Evolutionary conservation across 1,140 invertebrate species (phyloP).

Genomic region (Triops longicaudatus): DNA sequence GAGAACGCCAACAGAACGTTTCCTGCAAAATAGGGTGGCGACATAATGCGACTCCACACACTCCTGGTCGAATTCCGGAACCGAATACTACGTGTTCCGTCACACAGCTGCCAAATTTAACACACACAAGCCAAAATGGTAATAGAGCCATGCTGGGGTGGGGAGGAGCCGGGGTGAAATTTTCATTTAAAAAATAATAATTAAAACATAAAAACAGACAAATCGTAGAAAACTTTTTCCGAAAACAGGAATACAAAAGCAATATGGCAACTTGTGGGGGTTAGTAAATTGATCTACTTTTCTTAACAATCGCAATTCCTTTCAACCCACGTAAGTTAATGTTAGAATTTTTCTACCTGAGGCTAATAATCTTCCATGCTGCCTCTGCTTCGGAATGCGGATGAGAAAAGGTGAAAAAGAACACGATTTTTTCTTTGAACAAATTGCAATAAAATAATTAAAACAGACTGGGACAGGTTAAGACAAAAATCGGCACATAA

Average conservation of each 20-base stretch:
- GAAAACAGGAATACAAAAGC: background rate
- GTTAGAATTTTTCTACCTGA: conserved; percentile 8
- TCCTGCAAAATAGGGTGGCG: background rate
- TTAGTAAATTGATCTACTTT: background rate
- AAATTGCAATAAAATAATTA: background rate
- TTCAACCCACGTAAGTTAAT: conserved; percentile 1
- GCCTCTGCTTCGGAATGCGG: conserved; percentile 1
- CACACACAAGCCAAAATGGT: background rate
- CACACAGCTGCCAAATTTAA: background rate
- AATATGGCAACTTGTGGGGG: conserved; percentile 10
- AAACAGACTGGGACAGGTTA: background rate
- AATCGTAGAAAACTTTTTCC: background rate
- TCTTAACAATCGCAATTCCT: background rate
- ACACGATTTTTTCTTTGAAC: background rate
- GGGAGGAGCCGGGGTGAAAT: background rate
- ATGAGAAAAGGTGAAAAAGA: background rate
- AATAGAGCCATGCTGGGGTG: conserved; percentile 5
- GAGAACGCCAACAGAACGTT: background rate
- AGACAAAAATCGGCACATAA: background rate
- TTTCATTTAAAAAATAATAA: background rate
- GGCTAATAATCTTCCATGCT: background rate
- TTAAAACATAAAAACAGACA: background rate
- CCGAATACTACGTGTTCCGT: background rate
- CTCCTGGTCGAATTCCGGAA: background rate
- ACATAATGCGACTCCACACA: background rate